Percentiles rank a stretch among this genome's conserved stretches.
Conservation (phyloP, 2,888 invertebrate genomes). For the Mesoligia furuncula region DNA sequence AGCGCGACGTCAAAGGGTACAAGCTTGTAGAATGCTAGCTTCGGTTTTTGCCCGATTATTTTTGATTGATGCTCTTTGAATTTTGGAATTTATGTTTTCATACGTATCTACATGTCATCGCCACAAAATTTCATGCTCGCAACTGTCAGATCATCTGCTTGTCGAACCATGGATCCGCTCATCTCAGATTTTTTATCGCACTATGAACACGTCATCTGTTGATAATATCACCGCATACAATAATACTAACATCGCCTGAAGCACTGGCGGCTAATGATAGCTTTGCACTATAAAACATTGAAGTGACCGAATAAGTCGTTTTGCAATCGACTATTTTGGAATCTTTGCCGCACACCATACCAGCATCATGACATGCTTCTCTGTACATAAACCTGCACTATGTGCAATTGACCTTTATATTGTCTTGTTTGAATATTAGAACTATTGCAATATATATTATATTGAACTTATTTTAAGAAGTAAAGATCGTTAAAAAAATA, state of each 20-base stretch:
- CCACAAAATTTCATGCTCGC: constrained; percentile 55
- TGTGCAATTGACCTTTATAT: constrained; percentile 43
- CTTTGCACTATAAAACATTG: constrained; percentile 56
- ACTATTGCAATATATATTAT: constrained; percentile 51
- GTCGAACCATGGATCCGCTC: constrained; percentile 55
- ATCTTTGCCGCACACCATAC: constrained; percentile 41
- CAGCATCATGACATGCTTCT: constrained; percentile 41
- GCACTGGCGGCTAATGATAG: constrained; percentile 53
- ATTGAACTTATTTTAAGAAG: constrained; percentile 3
- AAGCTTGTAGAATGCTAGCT: constrained; percentile 88
- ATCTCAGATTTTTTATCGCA: constrained; percentile 56
- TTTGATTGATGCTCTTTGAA: constrained; percentile 83
- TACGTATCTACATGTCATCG: constrained; percentile 52
- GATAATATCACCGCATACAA: constrained; percentile 51
- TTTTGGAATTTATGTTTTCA: constrained; percentile 72
- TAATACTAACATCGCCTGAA: constrained; percentile 56
- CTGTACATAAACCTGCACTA: constrained; percentile 41
- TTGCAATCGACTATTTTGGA: constrained; percentile 45
- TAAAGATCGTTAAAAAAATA: not conserved
- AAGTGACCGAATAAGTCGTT: constrained; percentile 49
- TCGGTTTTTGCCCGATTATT: constrained; percentile 83
- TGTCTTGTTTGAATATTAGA: constrained; percentile 27
- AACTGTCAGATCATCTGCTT: constrained; percentile 65
- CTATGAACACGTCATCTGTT: constrained; percentile 47
- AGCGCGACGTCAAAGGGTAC: constrained; percentile 89